These are phyloP conservation scores for Chymomyza amoena DNA, from an alignment of 2,888 invertebrate species.

Conservation along the genomic window DNA sequence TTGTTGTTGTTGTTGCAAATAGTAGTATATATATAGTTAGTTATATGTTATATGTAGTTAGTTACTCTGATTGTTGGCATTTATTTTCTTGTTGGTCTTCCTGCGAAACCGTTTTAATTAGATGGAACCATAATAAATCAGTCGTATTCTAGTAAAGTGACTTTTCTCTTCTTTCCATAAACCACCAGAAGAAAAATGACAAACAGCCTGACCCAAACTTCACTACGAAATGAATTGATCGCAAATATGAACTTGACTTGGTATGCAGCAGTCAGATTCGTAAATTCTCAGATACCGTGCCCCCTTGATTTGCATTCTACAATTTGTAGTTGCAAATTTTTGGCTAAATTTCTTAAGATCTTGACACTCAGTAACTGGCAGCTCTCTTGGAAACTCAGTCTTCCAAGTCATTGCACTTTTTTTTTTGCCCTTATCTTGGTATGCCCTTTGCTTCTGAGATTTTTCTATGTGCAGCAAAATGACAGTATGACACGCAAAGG, in stretches of 20 bases:
- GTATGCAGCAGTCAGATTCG: conserved; percentile 37
- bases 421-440: conserved; percentile 9
- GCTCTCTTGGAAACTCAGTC: no score
- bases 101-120: conserved; percentile 69
- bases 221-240: background rate
- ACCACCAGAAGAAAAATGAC: conserved; percentile 51
- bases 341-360: no score
- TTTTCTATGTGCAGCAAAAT: no score
- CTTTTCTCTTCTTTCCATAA: conserved; percentile 47
- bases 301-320: no score
- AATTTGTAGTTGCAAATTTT: no score
- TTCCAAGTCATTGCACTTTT: no score
- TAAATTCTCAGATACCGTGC: no score
- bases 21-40: background rate
- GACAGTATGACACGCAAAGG: no score
- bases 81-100: conserved; percentile 10
- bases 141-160: conserved; percentile 39
- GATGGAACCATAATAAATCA: conserved; percentile 70
- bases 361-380: no score
- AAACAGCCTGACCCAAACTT: background rate
- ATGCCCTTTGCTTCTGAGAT: conserved; percentile 5
- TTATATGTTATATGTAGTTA: background rate
- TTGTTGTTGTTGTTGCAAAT: conserved; percentile 1
- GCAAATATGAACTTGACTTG: conserved; percentile 57
- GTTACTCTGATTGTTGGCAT: conserved; percentile 32